Conservation (phyloP, 2,888 invertebrate species). For the Nemotelus nigrinus region DNA sequence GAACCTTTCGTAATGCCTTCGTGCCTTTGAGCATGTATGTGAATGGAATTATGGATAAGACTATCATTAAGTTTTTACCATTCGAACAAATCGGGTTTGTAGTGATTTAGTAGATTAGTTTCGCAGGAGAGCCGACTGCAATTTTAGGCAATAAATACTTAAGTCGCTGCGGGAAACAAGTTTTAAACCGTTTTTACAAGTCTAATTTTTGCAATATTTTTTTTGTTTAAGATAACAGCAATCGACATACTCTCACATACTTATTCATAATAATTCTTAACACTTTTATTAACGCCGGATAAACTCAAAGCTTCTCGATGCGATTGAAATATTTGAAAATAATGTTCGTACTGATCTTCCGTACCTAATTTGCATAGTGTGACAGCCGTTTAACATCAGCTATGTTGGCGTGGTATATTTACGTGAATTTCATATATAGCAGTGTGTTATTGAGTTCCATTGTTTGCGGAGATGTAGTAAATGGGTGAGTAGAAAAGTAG, state of each 20-base stretch:
- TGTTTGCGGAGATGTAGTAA: constrained; percentile 44
- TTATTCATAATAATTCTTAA: no score
- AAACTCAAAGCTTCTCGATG: no score
- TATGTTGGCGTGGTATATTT: constrained; percentile 37
- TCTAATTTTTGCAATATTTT: no score
- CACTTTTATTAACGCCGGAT: no score
- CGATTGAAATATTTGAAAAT: no score
- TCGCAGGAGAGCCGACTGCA: background rate
- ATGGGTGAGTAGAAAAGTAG: constrained; percentile 36
- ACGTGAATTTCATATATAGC: constrained; percentile 31
- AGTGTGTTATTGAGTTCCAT: constrained; percentile 41
- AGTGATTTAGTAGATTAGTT: constrained; percentile 37
- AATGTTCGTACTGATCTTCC: background rate
- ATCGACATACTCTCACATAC: no score
- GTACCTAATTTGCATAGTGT: constrained; percentile 1
- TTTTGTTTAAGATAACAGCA: no score
- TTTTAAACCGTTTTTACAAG: no score
- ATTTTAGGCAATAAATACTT: background rate
- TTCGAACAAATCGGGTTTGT: constrained; percentile 44
- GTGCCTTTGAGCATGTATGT: constrained; percentile 33
- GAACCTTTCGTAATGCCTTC: constrained; percentile 24
- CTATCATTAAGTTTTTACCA: constrained; percentile 44
- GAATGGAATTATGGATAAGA: constrained; percentile 40
- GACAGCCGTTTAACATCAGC: background rate
- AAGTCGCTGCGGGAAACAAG: no score